Percentiles rank a stretch among this genome's conserved stretches.
These are phyloP conservation scores for Sparidentex hasta DNA, from an alignment of 2,797 vertebrate genomes.

Conservation along the genomic window DNA sequence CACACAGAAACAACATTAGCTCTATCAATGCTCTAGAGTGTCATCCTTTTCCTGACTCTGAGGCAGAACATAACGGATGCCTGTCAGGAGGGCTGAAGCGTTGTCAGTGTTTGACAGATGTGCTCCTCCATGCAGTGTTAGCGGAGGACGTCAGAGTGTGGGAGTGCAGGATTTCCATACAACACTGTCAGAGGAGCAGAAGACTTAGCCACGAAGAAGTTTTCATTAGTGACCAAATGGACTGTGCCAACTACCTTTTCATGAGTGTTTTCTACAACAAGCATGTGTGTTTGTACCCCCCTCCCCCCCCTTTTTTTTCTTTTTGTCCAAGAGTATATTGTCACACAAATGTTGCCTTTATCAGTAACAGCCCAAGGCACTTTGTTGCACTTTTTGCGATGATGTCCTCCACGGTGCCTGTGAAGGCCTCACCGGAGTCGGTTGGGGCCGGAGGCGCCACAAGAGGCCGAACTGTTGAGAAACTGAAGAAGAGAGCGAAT, in stretches of 20 bases:
- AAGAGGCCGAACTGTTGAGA: conserved; percentile 30
- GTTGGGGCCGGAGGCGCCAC: conserved; percentile 57
- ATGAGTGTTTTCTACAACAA: conserved; percentile 81
- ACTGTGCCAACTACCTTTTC: conserved; percentile 87
- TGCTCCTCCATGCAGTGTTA: conserved; percentile 38
- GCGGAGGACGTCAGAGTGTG: conserved; percentile 37
- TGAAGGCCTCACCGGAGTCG: conserved; percentile 58
- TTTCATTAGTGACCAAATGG: conserved; percentile 87
- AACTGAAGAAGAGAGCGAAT: conserved; percentile 24
- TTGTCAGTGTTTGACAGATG: conserved; percentile 24
- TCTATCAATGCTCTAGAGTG: conserved; percentile 25
- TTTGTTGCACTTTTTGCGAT: conserved; percentile 80
- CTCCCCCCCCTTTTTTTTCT: conserved; percentile 14
- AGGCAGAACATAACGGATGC: conserved; percentile 37
- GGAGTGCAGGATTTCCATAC: conserved; percentile 49
- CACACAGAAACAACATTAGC: conserved; percentile 22
- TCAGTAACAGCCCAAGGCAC: conserved; percentile 70
- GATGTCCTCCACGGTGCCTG: conserved; percentile 50
- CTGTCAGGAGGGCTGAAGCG: conserved; percentile 36
- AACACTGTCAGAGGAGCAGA: conserved; percentile 58
- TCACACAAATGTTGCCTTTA: conserved; percentile 82
- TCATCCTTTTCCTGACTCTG: conserved; percentile 40
- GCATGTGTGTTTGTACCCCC: conserved; percentile 65
- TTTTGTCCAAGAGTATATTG: conserved; percentile 39
- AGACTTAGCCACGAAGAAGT: conserved; percentile 79